Conservation (phyloP, 2,888 invertebrate genomes). For the Automeris io region DNA sequence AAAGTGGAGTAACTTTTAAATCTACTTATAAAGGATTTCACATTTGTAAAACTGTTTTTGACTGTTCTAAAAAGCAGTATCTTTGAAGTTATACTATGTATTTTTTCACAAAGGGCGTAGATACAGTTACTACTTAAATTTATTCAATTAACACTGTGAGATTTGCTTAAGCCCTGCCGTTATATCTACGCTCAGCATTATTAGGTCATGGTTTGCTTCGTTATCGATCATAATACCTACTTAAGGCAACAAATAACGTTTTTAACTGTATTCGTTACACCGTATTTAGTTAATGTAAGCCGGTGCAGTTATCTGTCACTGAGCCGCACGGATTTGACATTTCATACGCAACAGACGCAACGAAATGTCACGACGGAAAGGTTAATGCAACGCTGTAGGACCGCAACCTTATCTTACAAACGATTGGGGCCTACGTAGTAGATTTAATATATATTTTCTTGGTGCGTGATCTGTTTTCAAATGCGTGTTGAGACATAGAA, state of each 20-base stretch:
- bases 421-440: background rate
- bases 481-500: no score
- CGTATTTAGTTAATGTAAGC: constrained; percentile 17
- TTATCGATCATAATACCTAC: background rate
- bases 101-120: no score
- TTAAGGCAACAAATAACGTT: constrained; percentile 7
- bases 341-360: constrained; percentile 51
- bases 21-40: no score
- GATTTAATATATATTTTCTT: background rate
- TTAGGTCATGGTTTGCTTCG: background rate
- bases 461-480: background rate
- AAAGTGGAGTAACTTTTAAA: no score
- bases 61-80: no score
- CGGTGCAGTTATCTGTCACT: constrained; percentile 11
- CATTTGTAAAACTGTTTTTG: no score
- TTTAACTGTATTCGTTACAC: constrained; percentile 18
- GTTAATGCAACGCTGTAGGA: constrained; percentile 23
- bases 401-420: constrained; percentile 2
- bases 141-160: no score
- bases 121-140: no score
- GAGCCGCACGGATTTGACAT: constrained; percentile 63
- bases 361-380: constrained; percentile 56
- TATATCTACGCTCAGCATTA: no score
- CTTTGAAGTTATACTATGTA: no score
- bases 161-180: no score